Percentiles rank a stretch among this genome's conserved stretches.
phyloP scores from a whole-genome alignment of 2,113 vertebrate species.

The Lichenostomus cassidix region DNA sequence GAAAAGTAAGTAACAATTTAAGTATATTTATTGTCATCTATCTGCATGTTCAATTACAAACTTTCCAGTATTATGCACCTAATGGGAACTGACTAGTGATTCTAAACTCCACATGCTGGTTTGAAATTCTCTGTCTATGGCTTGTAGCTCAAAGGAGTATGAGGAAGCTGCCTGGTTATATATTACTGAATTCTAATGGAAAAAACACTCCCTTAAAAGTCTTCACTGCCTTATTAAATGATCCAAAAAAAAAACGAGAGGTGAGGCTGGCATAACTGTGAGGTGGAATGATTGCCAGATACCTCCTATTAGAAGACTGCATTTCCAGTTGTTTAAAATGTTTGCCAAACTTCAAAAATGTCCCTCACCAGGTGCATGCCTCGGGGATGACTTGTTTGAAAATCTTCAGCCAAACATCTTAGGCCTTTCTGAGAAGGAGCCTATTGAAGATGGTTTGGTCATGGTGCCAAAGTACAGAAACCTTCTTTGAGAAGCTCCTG shows the following conservation, averaged over 20 bases:
- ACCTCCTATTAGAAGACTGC: background rate
- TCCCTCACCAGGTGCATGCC: conserved; percentile 23
- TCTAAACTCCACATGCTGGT: background rate
- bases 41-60: background rate
- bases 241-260: background rate
- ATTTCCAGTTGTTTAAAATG: conserved; percentile 17
- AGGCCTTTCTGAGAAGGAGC: background rate
- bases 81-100: background rate
- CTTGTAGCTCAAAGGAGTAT: background rate
- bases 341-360: conserved; percentile 1
- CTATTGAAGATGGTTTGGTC: background rate
- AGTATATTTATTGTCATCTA: background rate
- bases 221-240: background rate
- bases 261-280: background rate
- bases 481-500: background rate
- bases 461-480: background rate
- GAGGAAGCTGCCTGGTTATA: background rate
- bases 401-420: background rate
- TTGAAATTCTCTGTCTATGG: background rate
- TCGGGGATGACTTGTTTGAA: background rate
- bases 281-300: background rate
- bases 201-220: conserved; percentile 3
- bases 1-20: background rate
- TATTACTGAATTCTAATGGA: background rate
- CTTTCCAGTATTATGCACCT: background rate